A percentile compares a stretch with the other conserved stretches of the same genome.
Evolutionary conservation across 2,888 invertebrate genomes (phyloP).

Genomic region (Atethmia centrago): DNA sequence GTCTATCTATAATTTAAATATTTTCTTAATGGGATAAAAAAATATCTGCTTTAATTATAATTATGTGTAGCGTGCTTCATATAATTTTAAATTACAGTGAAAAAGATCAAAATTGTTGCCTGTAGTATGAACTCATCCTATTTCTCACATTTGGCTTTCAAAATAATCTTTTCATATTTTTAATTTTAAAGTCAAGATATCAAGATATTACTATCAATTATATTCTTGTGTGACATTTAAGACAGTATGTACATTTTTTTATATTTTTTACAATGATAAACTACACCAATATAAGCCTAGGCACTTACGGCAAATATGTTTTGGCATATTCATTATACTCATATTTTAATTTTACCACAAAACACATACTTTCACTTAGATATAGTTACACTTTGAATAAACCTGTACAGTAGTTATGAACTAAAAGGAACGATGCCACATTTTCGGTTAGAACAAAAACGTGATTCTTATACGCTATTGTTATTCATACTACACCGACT

Average conservation of each 20-base stretch:
- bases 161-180: slow-evolving; percentile 33
- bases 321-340: slow-evolving; percentile 75
- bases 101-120: slow-evolving; percentile 25
- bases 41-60: slow-evolving; percentile 30
- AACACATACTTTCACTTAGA: slow-evolving; percentile 61
- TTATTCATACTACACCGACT: slow-evolving; percentile 61
- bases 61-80: slow-evolving; percentile 30
- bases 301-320: slow-evolving; percentile 86
- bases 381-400: slow-evolving; percentile 58
- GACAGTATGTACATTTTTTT: slow-evolving; percentile 62
- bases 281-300: slow-evolving; percentile 80
- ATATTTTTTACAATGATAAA: slow-evolving; percentile 61
- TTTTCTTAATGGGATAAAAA: slow-evolving; percentile 38
- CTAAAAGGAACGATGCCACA: slow-evolving; percentile 68
- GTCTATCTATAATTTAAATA: slow-evolving; percentile 51
- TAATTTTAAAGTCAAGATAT: slow-evolving; percentile 33
- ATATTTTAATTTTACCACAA: slow-evolving; percentile 65
- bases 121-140: slow-evolving; percentile 29
- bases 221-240: slow-evolving; percentile 50
- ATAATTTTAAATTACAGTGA: slow-evolving; percentile 32
- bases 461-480: slow-evolving; percentile 64
- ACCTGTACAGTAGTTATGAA: slow-evolving; percentile 65
- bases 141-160: slow-evolving; percentile 38
- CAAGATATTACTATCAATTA: slow-evolving; percentile 44
- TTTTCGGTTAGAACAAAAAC: slow-evolving; percentile 62